These are phyloP conservation scores for Pollenia griseotomentosa DNA, from an alignment of 2,888 invertebrate genomes.

Conservation along the genomic window DNA sequence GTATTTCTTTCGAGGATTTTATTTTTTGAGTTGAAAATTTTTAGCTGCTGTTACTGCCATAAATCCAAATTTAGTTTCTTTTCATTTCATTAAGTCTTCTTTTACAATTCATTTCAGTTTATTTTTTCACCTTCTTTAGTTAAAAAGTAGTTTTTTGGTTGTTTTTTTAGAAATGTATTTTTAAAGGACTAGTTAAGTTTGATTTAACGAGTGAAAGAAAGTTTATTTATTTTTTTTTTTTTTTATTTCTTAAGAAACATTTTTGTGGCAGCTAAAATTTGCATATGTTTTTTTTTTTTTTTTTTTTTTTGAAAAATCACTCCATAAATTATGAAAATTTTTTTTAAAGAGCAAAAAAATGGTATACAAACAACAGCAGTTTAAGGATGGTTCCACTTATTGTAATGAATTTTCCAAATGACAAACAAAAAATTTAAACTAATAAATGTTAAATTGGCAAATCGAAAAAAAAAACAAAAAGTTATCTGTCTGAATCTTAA, in stretches of 20 bases:
- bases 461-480: no score
- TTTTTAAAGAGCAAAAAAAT: not conserved
- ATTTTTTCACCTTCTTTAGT: constrained; percentile 50
- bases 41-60: constrained; percentile 63
- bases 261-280: constrained; percentile 22
- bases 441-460: no score
- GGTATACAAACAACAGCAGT: constrained; percentile 2
- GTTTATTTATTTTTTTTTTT: constrained; percentile 16
- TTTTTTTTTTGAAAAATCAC: constrained; percentile 10
- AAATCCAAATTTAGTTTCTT: constrained; percentile 74
- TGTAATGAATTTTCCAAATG: constrained; percentile 9
- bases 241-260: not conserved
- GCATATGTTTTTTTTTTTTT: constrained; percentile 41
- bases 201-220: constrained; percentile 29
- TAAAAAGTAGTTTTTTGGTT: not conserved
- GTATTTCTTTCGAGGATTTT: not conserved
- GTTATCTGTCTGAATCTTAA: no score
- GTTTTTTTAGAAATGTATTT: constrained; percentile 20
- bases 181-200: constrained; percentile 44
- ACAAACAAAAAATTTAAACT: no score
- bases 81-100: constrained; percentile 70
- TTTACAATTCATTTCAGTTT: constrained; percentile 65
- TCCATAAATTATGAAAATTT: constrained; percentile 37
- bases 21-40: not conserved
- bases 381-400: constrained; percentile 12